These are phyloP conservation scores for Microplitis demolitor DNA, from an alignment of 1,140 invertebrate species.

Conservation along the genomic window DNA sequence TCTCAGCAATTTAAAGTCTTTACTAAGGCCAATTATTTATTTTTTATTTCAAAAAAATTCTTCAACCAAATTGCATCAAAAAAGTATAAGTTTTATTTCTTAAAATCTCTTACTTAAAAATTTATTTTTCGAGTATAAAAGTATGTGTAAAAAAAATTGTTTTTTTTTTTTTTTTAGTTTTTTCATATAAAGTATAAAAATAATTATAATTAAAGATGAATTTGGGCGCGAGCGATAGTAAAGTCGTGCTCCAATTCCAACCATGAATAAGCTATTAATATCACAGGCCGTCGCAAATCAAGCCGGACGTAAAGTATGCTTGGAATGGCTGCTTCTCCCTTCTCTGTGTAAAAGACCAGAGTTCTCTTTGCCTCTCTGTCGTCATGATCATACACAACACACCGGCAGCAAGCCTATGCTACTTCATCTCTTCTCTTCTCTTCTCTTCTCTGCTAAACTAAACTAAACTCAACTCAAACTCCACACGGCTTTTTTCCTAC, in stretches of 20 bases:
- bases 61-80: too few species aligned
- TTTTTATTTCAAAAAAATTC: too few species aligned
- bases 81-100: too few species aligned
- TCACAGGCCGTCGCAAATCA: slow-evolving; percentile 41
- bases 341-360: slow-evolving; percentile 6
- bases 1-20: too few species aligned
- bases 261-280: slow-evolving; percentile 47
- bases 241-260: slow-evolving; percentile 41
- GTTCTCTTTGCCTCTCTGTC: not conserved
- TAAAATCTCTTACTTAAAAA: too few species aligned
- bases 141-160: not conserved
- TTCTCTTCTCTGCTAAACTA: too few species aligned
- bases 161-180: too few species aligned
- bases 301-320: slow-evolving; percentile 44
- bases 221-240: slow-evolving; percentile 3
- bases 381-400: not conserved
- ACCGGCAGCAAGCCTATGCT: too few species aligned
- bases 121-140: not conserved
- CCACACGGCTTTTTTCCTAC: too few species aligned
- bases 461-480: too few species aligned
- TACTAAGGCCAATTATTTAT: too few species aligned
- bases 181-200: not conserved
- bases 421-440: too few species aligned
- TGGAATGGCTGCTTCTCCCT: slow-evolving; percentile 37
- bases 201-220: slow-evolving; percentile 1